Conservation (phyloP, 2,113 vertebrate species). For the Centropristis striata region DNA sequence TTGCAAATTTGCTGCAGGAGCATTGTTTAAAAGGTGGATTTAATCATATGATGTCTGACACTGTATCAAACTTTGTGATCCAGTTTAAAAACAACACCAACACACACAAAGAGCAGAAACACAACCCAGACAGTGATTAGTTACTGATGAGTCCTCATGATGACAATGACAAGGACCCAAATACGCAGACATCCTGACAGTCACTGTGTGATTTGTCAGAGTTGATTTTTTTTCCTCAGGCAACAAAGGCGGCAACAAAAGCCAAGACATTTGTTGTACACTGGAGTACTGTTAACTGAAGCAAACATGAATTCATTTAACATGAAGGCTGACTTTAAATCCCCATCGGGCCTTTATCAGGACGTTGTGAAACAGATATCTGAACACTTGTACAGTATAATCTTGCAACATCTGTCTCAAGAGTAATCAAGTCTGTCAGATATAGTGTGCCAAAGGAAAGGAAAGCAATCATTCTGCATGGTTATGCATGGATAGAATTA, state of each 20-base stretch:
- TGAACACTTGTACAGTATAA: slow-evolving; percentile 45
- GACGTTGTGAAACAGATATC: slow-evolving; percentile 48
- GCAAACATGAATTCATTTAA: slow-evolving; percentile 43
- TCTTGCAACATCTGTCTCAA: slow-evolving; percentile 47
- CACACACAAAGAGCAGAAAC: not conserved
- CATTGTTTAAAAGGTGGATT: no score
- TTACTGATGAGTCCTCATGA: slow-evolving; percentile 4
- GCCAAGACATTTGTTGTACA: slow-evolving; percentile 37
- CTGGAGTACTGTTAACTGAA: slow-evolving; percentile 33
- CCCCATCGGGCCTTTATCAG: slow-evolving; percentile 42
- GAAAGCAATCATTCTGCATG: slow-evolving; percentile 49
- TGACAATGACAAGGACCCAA: slow-evolving; percentile 29
- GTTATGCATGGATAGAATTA: slow-evolving; percentile 58
- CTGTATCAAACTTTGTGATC: not conserved
- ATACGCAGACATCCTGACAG: not conserved
- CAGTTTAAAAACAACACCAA: not conserved
- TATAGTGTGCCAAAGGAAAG: slow-evolving; percentile 54
- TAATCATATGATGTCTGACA: not conserved
- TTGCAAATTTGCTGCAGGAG: no score
- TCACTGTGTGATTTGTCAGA: slow-evolving; percentile 22
- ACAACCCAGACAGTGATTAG: not conserved
- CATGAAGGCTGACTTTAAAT: slow-evolving; percentile 43
- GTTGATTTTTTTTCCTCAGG: slow-evolving; percentile 6
- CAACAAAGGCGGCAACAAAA: slow-evolving; percentile 21
- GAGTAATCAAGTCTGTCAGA: slow-evolving; percentile 57